phyloP scores from a whole-genome alignment of 2,888 invertebrate species.

The Drosophila macrospina region DNA sequence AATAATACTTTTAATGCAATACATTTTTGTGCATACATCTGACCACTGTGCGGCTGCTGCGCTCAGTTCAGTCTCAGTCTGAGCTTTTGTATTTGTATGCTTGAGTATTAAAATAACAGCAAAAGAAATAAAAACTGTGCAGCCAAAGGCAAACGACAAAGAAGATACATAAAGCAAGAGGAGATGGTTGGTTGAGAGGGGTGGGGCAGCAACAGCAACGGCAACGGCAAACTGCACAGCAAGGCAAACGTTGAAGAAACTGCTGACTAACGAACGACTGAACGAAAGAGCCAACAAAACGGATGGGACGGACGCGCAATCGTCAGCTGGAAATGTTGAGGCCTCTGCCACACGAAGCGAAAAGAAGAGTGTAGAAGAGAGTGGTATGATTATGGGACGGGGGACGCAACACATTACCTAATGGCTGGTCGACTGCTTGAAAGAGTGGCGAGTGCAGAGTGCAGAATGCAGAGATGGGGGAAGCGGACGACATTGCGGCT shows the following conservation, averaged over 20 bases:
- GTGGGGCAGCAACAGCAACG: not conserved
- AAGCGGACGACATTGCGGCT: slow-evolving; percentile 7
- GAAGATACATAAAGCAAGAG: slow-evolving; percentile 41
- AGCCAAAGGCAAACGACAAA: slow-evolving; percentile 53
- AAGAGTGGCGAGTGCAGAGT: not conserved
- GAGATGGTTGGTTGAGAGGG: slow-evolving; percentile 14
- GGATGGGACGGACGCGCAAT: slow-evolving; percentile 40
- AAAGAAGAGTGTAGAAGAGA: slow-evolving; percentile 21
- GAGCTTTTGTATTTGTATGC: slow-evolving; percentile 60
- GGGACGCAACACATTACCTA: slow-evolving; percentile 54
- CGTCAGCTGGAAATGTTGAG: slow-evolving; percentile 67
- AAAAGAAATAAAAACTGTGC: slow-evolving; percentile 68
- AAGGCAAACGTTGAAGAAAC: slow-evolving; percentile 57
- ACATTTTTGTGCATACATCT: not conserved
- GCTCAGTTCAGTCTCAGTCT: slow-evolving; percentile 40
- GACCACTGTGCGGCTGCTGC: slow-evolving; percentile 58
- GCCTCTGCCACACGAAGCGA: slow-evolving; percentile 55
- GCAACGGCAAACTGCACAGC: slow-evolving; percentile 50
- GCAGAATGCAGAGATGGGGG: not conserved
- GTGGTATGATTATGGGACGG: not conserved
- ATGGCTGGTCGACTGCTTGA: slow-evolving; percentile 35
- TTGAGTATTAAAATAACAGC: slow-evolving; percentile 77
- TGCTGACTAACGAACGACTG: slow-evolving; percentile 68
- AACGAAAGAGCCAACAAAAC: slow-evolving; percentile 22
- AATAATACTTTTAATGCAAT: not conserved